Percentiles rank a stretch among this genome's conserved stretches.
Conservation (phyloP, 1,140 invertebrate genomes). For the Ylistrum balloti region DNA sequence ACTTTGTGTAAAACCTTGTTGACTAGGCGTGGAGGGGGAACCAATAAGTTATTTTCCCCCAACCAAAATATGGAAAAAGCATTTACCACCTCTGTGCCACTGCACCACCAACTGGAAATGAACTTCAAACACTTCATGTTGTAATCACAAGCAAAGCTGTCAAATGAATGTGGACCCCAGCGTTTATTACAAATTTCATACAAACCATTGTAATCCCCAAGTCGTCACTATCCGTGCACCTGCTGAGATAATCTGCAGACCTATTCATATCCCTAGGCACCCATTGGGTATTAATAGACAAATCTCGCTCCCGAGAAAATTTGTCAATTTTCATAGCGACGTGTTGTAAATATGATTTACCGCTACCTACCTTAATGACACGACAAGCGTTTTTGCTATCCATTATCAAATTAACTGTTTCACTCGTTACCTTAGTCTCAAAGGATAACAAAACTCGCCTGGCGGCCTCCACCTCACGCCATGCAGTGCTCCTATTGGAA, state of each 20-base stretch:
- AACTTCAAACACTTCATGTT: constrained; percentile 48
- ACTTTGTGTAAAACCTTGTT: constrained; percentile 52
- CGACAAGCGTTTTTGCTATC: not conserved
- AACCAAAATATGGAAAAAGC: constrained; percentile 47
- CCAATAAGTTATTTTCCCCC: constrained; percentile 53
- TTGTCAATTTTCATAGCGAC: not conserved
- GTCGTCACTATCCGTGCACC: not conserved
- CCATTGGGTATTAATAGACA: not conserved
- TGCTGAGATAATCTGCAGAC: not conserved
- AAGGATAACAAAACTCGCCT: not conserved
- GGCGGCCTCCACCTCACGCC: not conserved
- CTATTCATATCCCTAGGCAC: not conserved
- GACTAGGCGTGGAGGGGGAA: constrained; percentile 47
- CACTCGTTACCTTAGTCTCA: not conserved
- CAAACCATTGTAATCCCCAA: not conserved
- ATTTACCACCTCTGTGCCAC: constrained; percentile 45
- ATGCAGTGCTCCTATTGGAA: not conserved
- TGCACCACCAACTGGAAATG: constrained; percentile 55
- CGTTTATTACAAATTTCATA: not conserved
- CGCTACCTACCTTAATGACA: not conserved
- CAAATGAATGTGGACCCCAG: constrained; percentile 43
- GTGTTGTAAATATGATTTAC: not conserved
- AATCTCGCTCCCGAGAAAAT: not conserved
- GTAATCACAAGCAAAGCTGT: constrained; percentile 53
- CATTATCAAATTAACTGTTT: not conserved